phyloP scores from a whole-genome alignment of 1,140 invertebrate genomes.

The Ridgeia piscesae region DNA sequence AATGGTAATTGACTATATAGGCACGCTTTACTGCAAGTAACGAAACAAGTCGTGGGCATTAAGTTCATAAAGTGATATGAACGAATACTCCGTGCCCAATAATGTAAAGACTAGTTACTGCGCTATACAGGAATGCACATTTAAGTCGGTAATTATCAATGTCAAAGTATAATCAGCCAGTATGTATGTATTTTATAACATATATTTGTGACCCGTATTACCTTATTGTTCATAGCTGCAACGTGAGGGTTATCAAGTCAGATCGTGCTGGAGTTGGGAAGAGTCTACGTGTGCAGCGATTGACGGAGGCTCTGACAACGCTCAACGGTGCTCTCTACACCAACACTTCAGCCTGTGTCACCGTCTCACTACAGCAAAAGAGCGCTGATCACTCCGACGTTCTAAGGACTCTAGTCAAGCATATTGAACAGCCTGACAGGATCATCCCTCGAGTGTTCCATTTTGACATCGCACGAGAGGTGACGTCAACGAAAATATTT shows the following conservation, averaged over 20 bases:
- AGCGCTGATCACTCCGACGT: constrained; percentile 33
- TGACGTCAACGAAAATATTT: constrained; percentile 26
- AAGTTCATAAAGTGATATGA: too few species aligned
- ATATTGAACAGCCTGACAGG: constrained; percentile 32
- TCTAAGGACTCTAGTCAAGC: constrained; percentile 33
- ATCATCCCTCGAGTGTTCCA: constrained; percentile 42
- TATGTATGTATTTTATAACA: too few species aligned
- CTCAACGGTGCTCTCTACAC: not conserved
- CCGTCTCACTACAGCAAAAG: constrained; percentile 41
- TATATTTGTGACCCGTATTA: too few species aligned
- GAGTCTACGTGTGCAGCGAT: constrained; percentile 41
- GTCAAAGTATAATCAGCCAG: too few species aligned
- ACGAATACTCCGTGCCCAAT: too few species aligned
- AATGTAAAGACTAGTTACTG: too few species aligned
- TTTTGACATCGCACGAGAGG: constrained; percentile 48
- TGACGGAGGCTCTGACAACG: constrained; percentile 29
- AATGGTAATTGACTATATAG: too few species aligned
- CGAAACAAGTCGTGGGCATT: too few species aligned
- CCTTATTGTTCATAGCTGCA: constrained; percentile 33
- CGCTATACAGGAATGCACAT: too few species aligned
- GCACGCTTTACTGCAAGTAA: too few species aligned
- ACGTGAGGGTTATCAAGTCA: constrained; percentile 46
- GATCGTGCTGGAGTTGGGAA: constrained; percentile 49
- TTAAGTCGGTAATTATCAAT: too few species aligned
- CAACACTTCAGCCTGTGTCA: not conserved